Conservation (phyloP, 2,888 invertebrate species). For the Euproctis similis region DNA sequence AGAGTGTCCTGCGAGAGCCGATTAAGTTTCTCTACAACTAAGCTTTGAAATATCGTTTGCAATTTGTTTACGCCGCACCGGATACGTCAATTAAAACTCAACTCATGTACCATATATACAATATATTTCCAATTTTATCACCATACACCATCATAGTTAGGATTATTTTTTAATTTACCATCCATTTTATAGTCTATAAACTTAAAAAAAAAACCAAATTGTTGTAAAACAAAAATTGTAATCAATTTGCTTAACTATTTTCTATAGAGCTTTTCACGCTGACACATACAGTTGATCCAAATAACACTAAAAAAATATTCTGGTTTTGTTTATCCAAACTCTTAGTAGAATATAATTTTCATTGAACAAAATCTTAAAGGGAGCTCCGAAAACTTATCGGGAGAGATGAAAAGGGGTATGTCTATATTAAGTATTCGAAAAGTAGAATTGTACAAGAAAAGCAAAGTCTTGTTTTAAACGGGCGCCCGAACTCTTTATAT, state of each 20-base stretch:
- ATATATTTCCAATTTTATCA: too few species aligned
- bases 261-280: too few species aligned
- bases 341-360: slow-evolving; percentile 50
- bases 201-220: too few species aligned
- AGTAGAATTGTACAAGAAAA: slow-evolving; percentile 68
- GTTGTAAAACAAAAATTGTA: too few species aligned
- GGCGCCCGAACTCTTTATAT: slow-evolving; percentile 54
- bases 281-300: too few species aligned
- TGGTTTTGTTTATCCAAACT: slow-evolving; percentile 27
- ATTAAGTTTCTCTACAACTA: slow-evolving; percentile 47
- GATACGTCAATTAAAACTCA: slow-evolving; percentile 15
- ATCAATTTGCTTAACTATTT: too few species aligned
- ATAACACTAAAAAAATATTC: background rate
- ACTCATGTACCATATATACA: too few species aligned
- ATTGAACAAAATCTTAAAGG: slow-evolving; percentile 53
- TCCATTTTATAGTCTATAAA: too few species aligned
- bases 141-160: too few species aligned
- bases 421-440: slow-evolving; percentile 68
- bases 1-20: slow-evolving; percentile 51
- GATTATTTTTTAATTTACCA: too few species aligned
- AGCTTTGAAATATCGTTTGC: slow-evolving; percentile 29
- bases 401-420: slow-evolving; percentile 62
- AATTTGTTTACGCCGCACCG: slow-evolving; percentile 25
- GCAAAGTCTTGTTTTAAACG: slow-evolving; percentile 69
- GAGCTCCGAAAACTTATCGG: slow-evolving; percentile 55